Conservation (phyloP, 2,888 invertebrate genomes). For the Entomobrya proxima region DNA sequence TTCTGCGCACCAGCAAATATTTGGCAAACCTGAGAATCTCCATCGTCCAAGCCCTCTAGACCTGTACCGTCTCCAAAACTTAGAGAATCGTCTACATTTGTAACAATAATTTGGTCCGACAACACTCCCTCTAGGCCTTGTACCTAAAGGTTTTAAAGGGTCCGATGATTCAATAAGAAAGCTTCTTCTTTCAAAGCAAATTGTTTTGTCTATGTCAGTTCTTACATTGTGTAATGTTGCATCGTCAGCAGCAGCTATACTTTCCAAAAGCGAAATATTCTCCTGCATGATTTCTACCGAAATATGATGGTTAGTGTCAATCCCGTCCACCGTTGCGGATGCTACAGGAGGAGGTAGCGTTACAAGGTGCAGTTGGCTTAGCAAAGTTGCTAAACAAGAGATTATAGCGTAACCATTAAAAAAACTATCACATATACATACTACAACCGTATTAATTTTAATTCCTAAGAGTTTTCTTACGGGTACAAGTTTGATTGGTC, state of each 20-base stretch:
- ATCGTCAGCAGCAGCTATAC: constrained; percentile 72
- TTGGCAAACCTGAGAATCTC: constrained; percentile 72
- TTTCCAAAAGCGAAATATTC: constrained; percentile 74
- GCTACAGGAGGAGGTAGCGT: constrained; percentile 58
- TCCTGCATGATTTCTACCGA: constrained; percentile 75
- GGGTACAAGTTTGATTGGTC: constrained; percentile 26
- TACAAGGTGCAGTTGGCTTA: constrained; percentile 72
- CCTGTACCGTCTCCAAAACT: constrained; percentile 70
- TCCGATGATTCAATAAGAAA: too few relatives aligned
- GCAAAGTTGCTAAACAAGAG: constrained; percentile 61
- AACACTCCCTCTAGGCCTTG: constrained; percentile 74
- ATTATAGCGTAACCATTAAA: neutral
- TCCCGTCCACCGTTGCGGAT: constrained; percentile 59
- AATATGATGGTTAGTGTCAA: constrained; percentile 71
- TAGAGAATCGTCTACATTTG: constrained; percentile 72
- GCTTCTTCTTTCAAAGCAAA: too few relatives aligned
- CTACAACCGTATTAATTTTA: too few relatives aligned
- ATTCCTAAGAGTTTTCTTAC: neutral
- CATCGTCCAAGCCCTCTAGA: constrained; percentile 70
- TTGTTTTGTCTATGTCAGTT: neutral
- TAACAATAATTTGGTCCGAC: constrained; percentile 74
- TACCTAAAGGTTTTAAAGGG: constrained; percentile 52
- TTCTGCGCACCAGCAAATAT: constrained; percentile 69
- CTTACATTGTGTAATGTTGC: constrained; percentile 68
- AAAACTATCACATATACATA: neutral